Evolutionary conservation across 1,140 invertebrate species (phyloP).

Genomic region (Lordiphosa collinella): DNA sequence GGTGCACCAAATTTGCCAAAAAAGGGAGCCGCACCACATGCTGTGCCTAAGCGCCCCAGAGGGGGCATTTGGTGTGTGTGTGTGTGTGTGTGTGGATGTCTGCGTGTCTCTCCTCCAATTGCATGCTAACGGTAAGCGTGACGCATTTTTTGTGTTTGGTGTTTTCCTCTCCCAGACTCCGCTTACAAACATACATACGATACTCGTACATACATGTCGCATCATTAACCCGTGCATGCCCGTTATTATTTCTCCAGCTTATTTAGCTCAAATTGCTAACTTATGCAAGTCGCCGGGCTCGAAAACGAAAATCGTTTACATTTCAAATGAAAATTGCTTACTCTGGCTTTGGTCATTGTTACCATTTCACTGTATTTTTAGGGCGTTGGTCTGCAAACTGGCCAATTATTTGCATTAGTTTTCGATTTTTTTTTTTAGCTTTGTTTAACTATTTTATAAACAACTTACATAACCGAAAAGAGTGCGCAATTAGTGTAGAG

Average conservation of each 20-base stretch:
- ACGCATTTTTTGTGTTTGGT: slow-evolving; percentile 55
- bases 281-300: slow-evolving; percentile 8
- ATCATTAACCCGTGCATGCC: slow-evolving; percentile 60
- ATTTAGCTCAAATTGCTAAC: slow-evolving; percentile 48
- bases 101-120: slow-evolving; percentile 12
- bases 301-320: slow-evolving; percentile 52
- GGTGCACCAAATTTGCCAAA: slow-evolving; percentile 75
- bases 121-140: slow-evolving; percentile 71
- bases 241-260: slow-evolving; percentile 59
- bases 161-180: slow-evolving; percentile 4
- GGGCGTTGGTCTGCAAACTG: slow-evolving; percentile 63
- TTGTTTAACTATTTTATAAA: slow-evolving; percentile 4
- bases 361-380: slow-evolving; percentile 39
- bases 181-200: slow-evolving; percentile 36
- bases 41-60: slow-evolving; percentile 28
- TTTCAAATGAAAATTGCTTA: slow-evolving; percentile 62
- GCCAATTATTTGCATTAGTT: slow-evolving; percentile 63
- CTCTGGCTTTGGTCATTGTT: slow-evolving; percentile 37
- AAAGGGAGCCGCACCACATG: slow-evolving; percentile 72
- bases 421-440: slow-evolving; percentile 17
- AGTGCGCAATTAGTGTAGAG: slow-evolving; percentile 14
- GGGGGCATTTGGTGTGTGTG: slow-evolving; percentile 2
- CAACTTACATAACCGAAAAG: slow-evolving; percentile 54
- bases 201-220: slow-evolving; percentile 54
- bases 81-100: slow-evolving; percentile 1